Percentiles rank a stretch among this genome's conserved stretches.
phyloP scores from a whole-genome alignment of 92 coral and sea anemone species.

The Virgularia gustaviana region DNA sequence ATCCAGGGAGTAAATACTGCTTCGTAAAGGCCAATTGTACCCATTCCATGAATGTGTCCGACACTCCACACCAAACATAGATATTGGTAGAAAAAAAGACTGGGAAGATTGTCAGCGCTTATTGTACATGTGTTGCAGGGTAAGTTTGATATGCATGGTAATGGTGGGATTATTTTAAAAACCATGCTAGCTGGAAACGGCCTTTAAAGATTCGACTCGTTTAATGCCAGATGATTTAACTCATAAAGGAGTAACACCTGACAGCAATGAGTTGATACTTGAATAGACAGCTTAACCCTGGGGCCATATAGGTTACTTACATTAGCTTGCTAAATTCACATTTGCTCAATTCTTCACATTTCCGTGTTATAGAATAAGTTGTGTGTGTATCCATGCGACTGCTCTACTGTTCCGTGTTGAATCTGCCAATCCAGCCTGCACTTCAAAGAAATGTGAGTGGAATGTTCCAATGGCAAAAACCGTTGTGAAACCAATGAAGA shows the following conservation, averaged over 20 bases:
- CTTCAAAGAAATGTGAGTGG: constrained; percentile 47
- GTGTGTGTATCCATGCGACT: constrained; percentile 52
- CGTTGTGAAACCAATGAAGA: too few relatives aligned
- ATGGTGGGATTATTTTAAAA: too few relatives aligned
- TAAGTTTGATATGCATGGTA: not conserved
- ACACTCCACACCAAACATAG: constrained; percentile 51
- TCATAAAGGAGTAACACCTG: too few relatives aligned
- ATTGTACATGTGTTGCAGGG: constrained; percentile 62
- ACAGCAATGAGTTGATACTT: too few relatives aligned
- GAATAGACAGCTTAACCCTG: too few relatives aligned
- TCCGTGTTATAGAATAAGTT: constrained; percentile 33
- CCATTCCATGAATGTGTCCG: constrained; percentile 51
- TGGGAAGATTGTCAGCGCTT: constrained; percentile 48
- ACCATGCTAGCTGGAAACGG: too few relatives aligned
- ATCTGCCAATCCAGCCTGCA: constrained; percentile 53
- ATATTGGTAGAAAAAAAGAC: constrained; percentile 32
- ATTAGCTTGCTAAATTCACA: too few relatives aligned
- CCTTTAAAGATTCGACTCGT: too few relatives aligned
- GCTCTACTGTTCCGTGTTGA: too few relatives aligned
- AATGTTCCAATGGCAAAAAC: constrained; percentile 32
- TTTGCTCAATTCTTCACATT: not conserved
- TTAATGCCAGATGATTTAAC: too few relatives aligned
- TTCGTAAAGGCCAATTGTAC: constrained; percentile 44
- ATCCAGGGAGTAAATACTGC: constrained; percentile 23
- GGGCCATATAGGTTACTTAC: too few relatives aligned